Base-by-base conservation (phyloP, 2,797 vertebrate genomes). In the Cryptoprocta ferox region DNA sequence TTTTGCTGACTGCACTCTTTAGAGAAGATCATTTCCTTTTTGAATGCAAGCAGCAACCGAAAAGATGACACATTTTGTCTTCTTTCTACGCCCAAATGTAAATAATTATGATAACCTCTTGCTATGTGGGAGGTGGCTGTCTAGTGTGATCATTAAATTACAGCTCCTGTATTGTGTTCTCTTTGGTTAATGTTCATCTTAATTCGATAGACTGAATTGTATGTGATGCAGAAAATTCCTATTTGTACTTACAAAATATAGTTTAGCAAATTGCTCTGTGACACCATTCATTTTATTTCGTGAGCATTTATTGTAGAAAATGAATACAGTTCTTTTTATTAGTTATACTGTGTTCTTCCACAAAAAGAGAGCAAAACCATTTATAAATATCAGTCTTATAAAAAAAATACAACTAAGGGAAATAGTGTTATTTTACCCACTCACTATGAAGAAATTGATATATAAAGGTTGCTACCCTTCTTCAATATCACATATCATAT, bases 101-200 rank as follows among this genome's bases (percentile, higher is more conserved):
- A 98, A 97, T 96, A 97, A 96, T 95, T 96, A 92, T 92, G 96
- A 98, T 94, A 95, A 96, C 91, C 96, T 98, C 89, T 96, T 95
- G 81, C 95, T 96, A 90, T 79, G 90, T 96, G 94, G 96, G 95
- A 97, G 71, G 87, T 5, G 13, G 91, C 96, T 96, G 96, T 97
- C 95, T 94, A 87, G 63, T 7, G 24, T 95, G 96, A 97, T 97
- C 85, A 95, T 97, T 97, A 95, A 97, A 94, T 98, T 97, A 96
- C 63, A 95, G 87, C 89, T 97, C 84, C 56, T 56, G 81, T 35
- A 92, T 91, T 89, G 63, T 96, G 79, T 95, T 94, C 91, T 80
- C 73, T 65, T 87, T 90, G 68, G 96, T 90, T 95, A 97, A 85
- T 90, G 93, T 71, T 96, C 98, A 96, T 45, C 89, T 91, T 95